Evolutionary conservation across 2,797 vertebrate genomes (phyloP), one percentile per base, ranked within the genome.

Genomic region (Saxicola maurus): DNA sequence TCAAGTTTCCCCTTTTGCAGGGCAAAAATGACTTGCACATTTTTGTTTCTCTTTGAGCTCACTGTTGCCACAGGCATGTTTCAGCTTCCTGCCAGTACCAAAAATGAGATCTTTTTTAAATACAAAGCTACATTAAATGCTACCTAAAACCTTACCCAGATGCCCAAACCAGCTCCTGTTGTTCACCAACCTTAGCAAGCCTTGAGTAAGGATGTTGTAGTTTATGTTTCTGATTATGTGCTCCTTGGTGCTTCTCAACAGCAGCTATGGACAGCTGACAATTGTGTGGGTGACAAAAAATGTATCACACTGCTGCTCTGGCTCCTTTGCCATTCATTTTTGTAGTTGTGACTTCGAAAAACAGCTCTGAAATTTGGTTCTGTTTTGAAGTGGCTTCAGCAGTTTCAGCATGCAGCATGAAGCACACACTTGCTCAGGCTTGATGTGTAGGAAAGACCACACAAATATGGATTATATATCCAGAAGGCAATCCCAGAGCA

Each of bases 71-170:
- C 19, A 75, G 45, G 38, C 30, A 40, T 17, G 25, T 68, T 84
- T 65, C 61, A 42, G 33, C 65, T 92, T 92, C 62, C 84, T 66
- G 52, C 60, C 81, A 45, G 67, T 76, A 56, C 59, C 20, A 23
- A 80, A 89, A 72, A 23, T 0, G 7, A 49, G 8, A 10, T 1
- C 3, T 79, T 78, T 81, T 86, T 87, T 60, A 78, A 49, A 59
- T 12, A 80, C 66, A 92, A 73, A 66, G 13, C 30, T 83, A 60
- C 6, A 2, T 33, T 45, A 87, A 68, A 25, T 31, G 21, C 25
- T 65, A 56, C 31, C 60, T 80, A 31, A 90, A 59, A 21, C 51
- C 24, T 51, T 82, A 40, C 17, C 27, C 42, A 78, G 80, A 27
- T 11, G 31, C 35, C 17, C 27, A 40, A 37, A 57, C 13, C 31